A percentile compares a stretch with the other conserved stretches of the same genome.
Conservation (phyloP, 1,140 invertebrate genomes). For the Drosophila melanica region DNA sequence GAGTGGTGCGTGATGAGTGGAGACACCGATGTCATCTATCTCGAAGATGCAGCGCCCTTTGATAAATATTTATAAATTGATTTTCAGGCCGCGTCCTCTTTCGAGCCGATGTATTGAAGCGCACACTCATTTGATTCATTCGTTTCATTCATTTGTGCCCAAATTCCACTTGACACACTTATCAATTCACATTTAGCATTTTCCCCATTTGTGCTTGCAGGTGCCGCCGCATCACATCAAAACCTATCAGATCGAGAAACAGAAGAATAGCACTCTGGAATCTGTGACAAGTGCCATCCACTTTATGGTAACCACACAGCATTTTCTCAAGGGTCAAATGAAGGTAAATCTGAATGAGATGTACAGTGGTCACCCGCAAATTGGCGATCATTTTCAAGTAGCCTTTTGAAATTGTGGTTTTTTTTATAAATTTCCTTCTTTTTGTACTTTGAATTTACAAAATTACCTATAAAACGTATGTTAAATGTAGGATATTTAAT, state of each 20-base stretch:
- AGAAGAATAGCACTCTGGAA: constrained; percentile 76
- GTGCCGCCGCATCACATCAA: constrained; percentile 81
- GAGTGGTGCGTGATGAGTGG: constrained; percentile 16
- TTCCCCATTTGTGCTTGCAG: constrained; percentile 39
- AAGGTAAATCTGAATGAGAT: constrained; percentile 73
- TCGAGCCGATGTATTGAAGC: constrained; percentile 28
- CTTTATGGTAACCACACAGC: constrained; percentile 85
- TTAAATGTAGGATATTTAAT: no score
- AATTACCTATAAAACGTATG: no score
- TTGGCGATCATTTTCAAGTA: no score
- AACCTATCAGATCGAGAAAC: constrained; percentile 75
- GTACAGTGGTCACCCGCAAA: neutral
- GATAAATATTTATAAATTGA: constrained; percentile 71
- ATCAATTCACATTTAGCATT: constrained; percentile 1
- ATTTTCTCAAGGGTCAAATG: constrained; percentile 85
- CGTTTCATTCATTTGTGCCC: constrained; percentile 1
- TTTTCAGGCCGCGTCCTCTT: constrained; percentile 42
- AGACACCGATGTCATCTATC: constrained; percentile 29
- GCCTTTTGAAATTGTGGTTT: no score
- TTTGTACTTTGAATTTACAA: no score
- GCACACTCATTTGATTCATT: constrained; percentile 13
- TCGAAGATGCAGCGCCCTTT: constrained; percentile 33
- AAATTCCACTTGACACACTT: constrained; percentile 60
- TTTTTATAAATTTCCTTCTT: no score
- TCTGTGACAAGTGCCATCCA: constrained; percentile 84